phyloP scores from a whole-genome alignment of 1,140 invertebrate genomes.

The Drosophila guanche region DNA sequence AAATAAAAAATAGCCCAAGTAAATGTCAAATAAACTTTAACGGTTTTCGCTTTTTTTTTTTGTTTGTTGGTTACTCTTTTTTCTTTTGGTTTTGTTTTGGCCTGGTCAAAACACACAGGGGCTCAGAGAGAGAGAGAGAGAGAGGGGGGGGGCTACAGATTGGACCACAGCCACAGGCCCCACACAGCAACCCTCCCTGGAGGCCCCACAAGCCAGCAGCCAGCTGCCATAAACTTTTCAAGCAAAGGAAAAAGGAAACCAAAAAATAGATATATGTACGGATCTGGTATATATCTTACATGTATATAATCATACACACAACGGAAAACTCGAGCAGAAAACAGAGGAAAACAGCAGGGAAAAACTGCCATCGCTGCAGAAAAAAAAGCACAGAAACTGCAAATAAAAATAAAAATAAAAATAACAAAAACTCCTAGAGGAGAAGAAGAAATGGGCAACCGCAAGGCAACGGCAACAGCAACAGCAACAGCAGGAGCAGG shows the following conservation, averaged over 20 bases:
- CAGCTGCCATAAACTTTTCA: conserved; percentile 59
- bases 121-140: neutral
- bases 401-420: conserved; percentile 78
- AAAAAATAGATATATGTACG: conserved; percentile 20
- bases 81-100: conserved; percentile 27
- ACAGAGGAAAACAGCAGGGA: conserved; percentile 13
- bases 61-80: conserved; percentile 34
- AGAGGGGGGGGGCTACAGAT: conserved; percentile 15
- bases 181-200: too few relatives aligned
- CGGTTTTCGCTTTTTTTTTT: conserved; percentile 65
- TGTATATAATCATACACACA: conserved; percentile 50
- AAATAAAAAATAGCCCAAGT: conserved; percentile 82
- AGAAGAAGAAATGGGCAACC: conserved; percentile 31
- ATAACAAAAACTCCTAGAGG: conserved; percentile 56
- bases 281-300: conserved; percentile 2
- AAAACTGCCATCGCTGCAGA: conserved; percentile 68
- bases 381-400: conserved; percentile 58
- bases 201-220: conserved; percentile 14
- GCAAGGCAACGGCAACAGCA: conserved; percentile 34
- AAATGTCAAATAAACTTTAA: conserved; percentile 83
- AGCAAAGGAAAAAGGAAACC: conserved; percentile 14
- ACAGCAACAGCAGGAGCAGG: neutral
- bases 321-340: conserved; percentile 65
- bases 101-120: conserved; percentile 1
- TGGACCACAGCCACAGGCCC: conserved; percentile 37